phyloP scores from a whole-genome alignment of 2,113 vertebrate species.

The Atractosteus spatula region DNA sequence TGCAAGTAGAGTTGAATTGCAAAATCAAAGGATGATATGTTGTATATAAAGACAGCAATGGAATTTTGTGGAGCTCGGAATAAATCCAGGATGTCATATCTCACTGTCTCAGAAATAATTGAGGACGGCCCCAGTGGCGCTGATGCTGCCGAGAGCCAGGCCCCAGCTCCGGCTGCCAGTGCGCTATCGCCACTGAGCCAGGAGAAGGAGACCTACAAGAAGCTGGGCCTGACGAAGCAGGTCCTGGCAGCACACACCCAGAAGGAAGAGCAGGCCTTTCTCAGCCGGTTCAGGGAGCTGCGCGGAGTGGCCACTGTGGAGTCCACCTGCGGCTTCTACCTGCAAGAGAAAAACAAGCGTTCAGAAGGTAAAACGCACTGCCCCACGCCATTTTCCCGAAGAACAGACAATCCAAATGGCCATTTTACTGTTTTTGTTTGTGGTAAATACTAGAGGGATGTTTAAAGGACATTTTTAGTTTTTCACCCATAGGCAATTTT shows the following conservation, averaged over 20 bases:
- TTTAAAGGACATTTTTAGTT: too few species aligned
- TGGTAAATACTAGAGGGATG: too few species aligned
- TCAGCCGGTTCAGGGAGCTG: constrained; percentile 76
- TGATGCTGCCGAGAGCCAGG: constrained; percentile 62
- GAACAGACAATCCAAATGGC: too few species aligned
- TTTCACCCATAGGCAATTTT: too few species aligned
- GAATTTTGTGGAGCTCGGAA: background rate
- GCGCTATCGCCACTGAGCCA: constrained; percentile 56
- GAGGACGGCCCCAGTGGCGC: constrained; percentile 71
- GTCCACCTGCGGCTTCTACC: constrained; percentile 71
- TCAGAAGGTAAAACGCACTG: constrained; percentile 32
- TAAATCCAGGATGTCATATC: background rate
- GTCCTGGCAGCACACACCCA: constrained; percentile 90
- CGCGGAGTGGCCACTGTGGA: constrained; percentile 67
- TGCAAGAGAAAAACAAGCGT: constrained; percentile 68
- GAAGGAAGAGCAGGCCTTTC: constrained; percentile 89
- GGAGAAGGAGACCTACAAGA: constrained; percentile 80
- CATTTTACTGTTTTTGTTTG: too few species aligned
- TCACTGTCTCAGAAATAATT: constrained; percentile 69
- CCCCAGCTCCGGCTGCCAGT: constrained; percentile 31
- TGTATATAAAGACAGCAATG: too few species aligned
- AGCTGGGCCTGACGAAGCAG: constrained; percentile 87
- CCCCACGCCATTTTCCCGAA: too few species aligned
- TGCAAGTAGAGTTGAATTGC: too few species aligned
- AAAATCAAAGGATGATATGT: too few species aligned